Evolutionary conservation across 2,113 vertebrate species (phyloP), one percentile per base, ranked within the genome.

Genomic region (Zosterops lateralis): DNA sequence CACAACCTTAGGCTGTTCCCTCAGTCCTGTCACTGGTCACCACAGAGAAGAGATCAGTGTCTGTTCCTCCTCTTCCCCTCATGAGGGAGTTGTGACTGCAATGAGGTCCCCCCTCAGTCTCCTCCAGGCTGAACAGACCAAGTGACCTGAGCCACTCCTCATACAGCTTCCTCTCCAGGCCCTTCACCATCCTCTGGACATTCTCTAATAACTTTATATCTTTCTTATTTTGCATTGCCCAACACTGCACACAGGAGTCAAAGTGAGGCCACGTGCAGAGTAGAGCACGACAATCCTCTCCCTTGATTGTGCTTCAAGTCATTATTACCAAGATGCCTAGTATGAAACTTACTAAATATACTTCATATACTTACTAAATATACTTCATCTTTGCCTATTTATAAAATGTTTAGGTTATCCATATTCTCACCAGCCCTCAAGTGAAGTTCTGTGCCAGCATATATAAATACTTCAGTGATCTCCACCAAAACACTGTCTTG

Each of bases 191-290:
- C 22, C 44, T 54, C 47, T 34, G 40, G 53, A 34, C 5, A 48
- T 34, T 34, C 19, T 48, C 34, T 16, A 42, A 36, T 3, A 42
- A 9, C 40, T 54, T 68, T 22, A 1, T 15, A 42, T 18, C 11
- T 12, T 67, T 47, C 53, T 47, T 74, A 26, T 34, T 34, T 32
- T 18, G 40, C 1, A 2, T 21, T 44, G 44, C 17, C 25, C 61
- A 61, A 40, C 48, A 68, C 29, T 32, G 25, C n/a, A 42, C 12
- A 56, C 31, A 42, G 25, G 21, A 68, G 32, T 62, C 31, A 18
- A 54, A 21, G 31, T 24, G 62, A 56, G n/a, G 40, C 8, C 0
- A 0, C 47, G 7, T 4, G 11, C 29, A 40, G n/a, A 89, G 45
- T 2, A 31, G 3, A 75, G 47, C 4, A 38, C 12, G 47, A 47